Evolutionary conservation across 1,140 invertebrate genomes (phyloP), one percentile per base, ranked within the genome.

Genomic region (Lepidurus packardi): DNA sequence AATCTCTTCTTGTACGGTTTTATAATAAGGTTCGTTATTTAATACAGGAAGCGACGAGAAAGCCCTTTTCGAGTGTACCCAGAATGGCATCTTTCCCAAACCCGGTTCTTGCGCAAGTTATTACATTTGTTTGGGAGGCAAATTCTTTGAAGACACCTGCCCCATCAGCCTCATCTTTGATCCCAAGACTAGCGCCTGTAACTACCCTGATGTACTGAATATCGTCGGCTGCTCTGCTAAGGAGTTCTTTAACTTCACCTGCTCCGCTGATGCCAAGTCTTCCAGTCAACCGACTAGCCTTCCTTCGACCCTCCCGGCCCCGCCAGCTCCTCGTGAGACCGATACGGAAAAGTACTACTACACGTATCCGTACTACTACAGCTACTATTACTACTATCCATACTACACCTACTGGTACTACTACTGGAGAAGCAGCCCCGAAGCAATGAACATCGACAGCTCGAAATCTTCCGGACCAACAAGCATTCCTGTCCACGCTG

Each of bases 321-420:
- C 53, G 13, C 53, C 53, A 9, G 53, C 53, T 7, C 53, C 53
- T 13, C 53, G 53, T 21, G 53, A 65, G 21, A 65, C 16, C 53
- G 53, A 65, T 21, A 21, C 21, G 4, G 53, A 21, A 13, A 13
- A 21, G 6, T 65, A 65, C 13, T 65, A 65, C 53, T 65, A 65
- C 13, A n/a, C 53, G 16, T 65, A 65, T 16, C 53, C 53, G 16
- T 9, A 65, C 53, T 65, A 65, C 53, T 65, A 65, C 53, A 65
- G 53, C 53, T 65, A 65, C 21, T 65, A 65, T n/a, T 65, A 65
- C 53, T 65, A 65, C 53, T 65, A 65, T n/a, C 53, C 53, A n/a
- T 65, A 65, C 53, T 65, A 65, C 13, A 65, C 53, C 53, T 65
- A 65, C 53, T 65, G 53, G 53, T 65, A 65, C 53, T 65, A 65